phyloP scores from a whole-genome alignment of 2,113 vertebrate genomes.

The Pedionomus torquatus region DNA sequence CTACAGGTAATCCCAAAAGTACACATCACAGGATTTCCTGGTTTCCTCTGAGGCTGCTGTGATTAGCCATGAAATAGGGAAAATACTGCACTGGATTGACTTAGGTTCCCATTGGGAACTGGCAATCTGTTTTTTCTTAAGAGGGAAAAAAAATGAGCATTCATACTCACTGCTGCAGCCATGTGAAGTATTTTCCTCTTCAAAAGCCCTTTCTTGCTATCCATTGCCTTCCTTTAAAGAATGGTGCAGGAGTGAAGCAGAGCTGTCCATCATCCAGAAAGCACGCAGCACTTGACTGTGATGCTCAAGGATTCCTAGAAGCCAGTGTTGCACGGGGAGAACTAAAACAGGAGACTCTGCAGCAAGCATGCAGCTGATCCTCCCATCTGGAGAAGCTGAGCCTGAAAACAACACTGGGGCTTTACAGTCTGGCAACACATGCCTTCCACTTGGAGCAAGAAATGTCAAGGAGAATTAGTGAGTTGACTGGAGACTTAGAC shows the following conservation, averaged over 20 bases:
- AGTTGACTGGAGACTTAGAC: background rate
- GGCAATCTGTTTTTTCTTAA: background rate
- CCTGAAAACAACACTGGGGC: background rate
- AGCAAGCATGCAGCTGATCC: background rate
- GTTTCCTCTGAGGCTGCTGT: background rate
- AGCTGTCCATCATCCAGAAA: background rate
- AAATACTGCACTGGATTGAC: background rate
- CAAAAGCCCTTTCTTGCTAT: background rate
- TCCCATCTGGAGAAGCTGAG: rapidly evolving
- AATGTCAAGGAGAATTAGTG: background rate
- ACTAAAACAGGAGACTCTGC: background rate
- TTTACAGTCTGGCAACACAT: rapidly evolving
- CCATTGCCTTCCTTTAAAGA: background rate
- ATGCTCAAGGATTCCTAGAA: background rate
- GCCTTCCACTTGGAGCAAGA: background rate
- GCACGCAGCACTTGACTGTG: background rate
- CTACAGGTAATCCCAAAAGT: background rate
- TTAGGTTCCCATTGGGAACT: background rate
- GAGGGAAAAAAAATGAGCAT: background rate
- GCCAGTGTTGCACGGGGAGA: background rate
- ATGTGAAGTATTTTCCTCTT: background rate
- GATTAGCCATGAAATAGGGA: background rate
- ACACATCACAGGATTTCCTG: background rate
- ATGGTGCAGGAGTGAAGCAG: background rate
- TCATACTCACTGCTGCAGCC: background rate